These are phyloP conservation scores for Enoplosus armatus DNA, from an alignment of 2,797 vertebrate genomes.

Conservation along the genomic window DNA sequence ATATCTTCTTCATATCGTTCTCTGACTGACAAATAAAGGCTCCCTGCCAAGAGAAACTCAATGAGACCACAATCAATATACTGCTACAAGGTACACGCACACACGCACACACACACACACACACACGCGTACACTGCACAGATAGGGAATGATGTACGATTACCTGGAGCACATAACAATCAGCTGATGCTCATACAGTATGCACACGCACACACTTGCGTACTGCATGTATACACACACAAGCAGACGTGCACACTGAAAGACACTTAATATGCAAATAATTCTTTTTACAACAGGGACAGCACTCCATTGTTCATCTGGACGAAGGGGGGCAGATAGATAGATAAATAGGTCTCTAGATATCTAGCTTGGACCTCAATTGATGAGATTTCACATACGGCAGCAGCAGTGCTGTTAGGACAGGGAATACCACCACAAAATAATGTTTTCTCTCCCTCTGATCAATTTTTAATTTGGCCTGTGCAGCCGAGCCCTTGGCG, in stretches of 20 bases:
- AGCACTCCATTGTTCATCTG: conserved; percentile 67
- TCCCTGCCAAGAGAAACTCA: conserved; percentile 77
- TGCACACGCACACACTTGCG: conserved; percentile 40
- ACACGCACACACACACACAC: not conserved
- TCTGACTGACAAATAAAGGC: conserved; percentile 81
- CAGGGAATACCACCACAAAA: conserved; percentile 84
- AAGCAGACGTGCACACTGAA: conserved; percentile 35
- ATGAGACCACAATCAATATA: conserved; percentile 84
- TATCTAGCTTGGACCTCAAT: conserved; percentile 62
- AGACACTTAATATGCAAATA: conserved; percentile 81
- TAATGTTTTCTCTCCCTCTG: conserved; percentile 87
- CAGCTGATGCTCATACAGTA: conserved; percentile 74
- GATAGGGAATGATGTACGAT: conserved; percentile 76
- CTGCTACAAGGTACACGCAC: conserved; percentile 70
- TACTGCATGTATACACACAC: conserved; percentile 17
- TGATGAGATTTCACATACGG: conserved; percentile 80
- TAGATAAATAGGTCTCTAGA: conserved; percentile 78
- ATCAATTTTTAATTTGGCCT: conserved; percentile 90
- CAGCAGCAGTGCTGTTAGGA: conserved; percentile 76
- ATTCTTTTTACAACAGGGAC: conserved; percentile 69
- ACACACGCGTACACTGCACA: conserved; percentile 32
- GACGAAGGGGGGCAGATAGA: conserved; percentile 55
- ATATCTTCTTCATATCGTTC: conserved; percentile 77
- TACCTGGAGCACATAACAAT: conserved; percentile 79
- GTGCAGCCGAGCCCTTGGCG: conserved; percentile 82